A percentile compares a stretch with the other conserved stretches of the same genome.
phyloP scores from a whole-genome alignment of 1,140 invertebrate species.

The Alviniconcha marisindica region DNA sequence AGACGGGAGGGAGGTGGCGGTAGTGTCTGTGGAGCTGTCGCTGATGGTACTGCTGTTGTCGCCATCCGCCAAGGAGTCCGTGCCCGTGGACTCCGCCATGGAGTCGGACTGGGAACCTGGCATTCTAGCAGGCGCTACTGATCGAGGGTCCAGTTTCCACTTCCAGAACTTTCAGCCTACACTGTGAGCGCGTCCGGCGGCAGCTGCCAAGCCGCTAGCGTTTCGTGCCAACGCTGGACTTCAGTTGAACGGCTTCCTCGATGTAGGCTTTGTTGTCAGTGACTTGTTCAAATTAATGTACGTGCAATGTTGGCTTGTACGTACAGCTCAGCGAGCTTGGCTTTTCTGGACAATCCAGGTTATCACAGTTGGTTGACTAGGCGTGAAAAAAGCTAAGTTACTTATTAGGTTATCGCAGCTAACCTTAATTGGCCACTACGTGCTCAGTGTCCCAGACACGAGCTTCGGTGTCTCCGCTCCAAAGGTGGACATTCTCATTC shows the following conservation, averaged over 20 bases:
- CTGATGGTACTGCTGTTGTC: slow-evolving; percentile 32
- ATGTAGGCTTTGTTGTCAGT: neutral
- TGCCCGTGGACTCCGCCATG: slow-evolving; percentile 17
- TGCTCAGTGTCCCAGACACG: too few species aligned
- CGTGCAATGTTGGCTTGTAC: too few species aligned
- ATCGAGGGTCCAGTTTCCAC: too few species aligned
- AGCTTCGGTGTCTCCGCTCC: too few species aligned
- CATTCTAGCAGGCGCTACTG: neutral
- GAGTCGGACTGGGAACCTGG: neutral
- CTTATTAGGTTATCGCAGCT: too few species aligned
- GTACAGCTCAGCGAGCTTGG: too few species aligned
- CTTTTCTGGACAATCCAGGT: too few species aligned
- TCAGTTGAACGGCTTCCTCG: neutral
- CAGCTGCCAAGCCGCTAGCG: neutral
- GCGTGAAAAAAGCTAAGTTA: too few species aligned
- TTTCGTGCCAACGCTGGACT: neutral
- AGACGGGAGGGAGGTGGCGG: slow-evolving; percentile 4
- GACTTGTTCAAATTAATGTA: neutral
- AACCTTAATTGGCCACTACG: too few species aligned
- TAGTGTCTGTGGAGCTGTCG: slow-evolving; percentile 36
- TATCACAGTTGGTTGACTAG: too few species aligned
- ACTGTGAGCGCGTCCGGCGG: neutral
- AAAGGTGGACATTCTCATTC: too few species aligned
- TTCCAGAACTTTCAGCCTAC: too few species aligned
- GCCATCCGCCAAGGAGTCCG: slow-evolving; percentile 8